phyloP scores from a whole-genome alignment of 1,140 invertebrate species.

The Temnothorax curvispinosus region DNA sequence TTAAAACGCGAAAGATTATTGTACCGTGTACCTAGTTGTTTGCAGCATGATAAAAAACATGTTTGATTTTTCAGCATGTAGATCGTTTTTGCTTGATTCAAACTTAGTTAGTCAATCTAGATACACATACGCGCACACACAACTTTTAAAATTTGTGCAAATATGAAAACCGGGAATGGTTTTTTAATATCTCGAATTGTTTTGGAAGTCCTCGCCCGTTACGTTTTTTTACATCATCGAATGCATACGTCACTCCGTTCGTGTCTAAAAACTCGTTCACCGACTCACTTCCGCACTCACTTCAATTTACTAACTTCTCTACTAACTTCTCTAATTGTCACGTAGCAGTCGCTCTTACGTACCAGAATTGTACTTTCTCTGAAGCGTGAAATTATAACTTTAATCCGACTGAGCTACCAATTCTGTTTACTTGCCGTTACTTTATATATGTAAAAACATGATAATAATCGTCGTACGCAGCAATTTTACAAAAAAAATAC shows the following conservation, averaged over 20 bases:
- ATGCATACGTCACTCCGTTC: slow-evolving; percentile 17
- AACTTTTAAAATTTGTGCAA: slow-evolving; percentile 18
- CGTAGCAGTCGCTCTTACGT: slow-evolving; percentile 4
- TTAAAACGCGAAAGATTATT: background rate
- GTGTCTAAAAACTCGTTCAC: slow-evolving; percentile 30
- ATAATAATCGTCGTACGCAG: too few species aligned
- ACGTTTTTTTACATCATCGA: slow-evolving; percentile 11
- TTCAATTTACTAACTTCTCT: slow-evolving; percentile 2
- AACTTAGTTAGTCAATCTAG: background rate
- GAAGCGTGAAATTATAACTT: background rate
- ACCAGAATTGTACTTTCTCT: background rate
- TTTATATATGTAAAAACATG: background rate
- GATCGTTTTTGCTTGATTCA: background rate
- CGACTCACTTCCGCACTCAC: slow-evolving; percentile 28
- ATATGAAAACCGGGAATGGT: slow-evolving; percentile 27
- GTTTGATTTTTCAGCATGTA: background rate
- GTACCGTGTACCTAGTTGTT: background rate
- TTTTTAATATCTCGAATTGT: slow-evolving; percentile 49
- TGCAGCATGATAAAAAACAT: background rate
- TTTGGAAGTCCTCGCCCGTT: slow-evolving; percentile 31
- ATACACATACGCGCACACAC: background rate
- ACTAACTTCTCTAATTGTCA: slow-evolving; percentile 24
- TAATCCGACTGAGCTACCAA: background rate
- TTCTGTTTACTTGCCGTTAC: background rate
- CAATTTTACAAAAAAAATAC: background rate